phyloP scores from a whole-genome alignment of 2,888 invertebrate genomes.

The Cremastinae sp. region DNA sequence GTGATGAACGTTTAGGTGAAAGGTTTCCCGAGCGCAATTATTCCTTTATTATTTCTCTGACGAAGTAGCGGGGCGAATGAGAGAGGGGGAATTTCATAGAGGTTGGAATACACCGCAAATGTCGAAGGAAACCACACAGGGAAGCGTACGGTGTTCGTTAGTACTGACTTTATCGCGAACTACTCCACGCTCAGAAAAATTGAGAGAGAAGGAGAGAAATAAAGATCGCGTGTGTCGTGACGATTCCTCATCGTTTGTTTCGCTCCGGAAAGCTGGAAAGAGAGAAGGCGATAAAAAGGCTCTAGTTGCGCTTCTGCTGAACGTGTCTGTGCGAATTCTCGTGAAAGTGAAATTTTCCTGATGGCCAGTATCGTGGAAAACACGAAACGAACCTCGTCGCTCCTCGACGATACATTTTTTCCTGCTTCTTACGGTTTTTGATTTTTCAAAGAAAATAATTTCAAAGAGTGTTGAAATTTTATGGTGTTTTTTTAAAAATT shows the following conservation, averaged over 20 bases:
- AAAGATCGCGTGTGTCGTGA: slow-evolving; percentile 47
- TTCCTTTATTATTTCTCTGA: slow-evolving; percentile 27
- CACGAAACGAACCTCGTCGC: slow-evolving; percentile 1
- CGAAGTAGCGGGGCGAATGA: slow-evolving; percentile 7
- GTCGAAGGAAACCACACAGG: slow-evolving; percentile 44
- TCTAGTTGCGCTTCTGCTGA: slow-evolving; percentile 5
- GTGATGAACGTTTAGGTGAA: slow-evolving; percentile 53
- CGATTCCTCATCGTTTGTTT: slow-evolving; percentile 39
- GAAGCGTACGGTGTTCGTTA: slow-evolving; percentile 42
- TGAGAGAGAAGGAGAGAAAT: background rate
- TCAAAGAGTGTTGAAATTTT: background rate
- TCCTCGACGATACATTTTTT: background rate
- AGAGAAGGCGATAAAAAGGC: too few relatives aligned
- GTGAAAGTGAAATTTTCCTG: slow-evolving; percentile 36
- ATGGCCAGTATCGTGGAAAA: slow-evolving; percentile 31
- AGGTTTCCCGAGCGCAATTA: slow-evolving; percentile 50
- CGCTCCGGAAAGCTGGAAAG: background rate
- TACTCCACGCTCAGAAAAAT: slow-evolving; percentile 37
- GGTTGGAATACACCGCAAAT: slow-evolving; percentile 36
- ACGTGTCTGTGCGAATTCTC: background rate
- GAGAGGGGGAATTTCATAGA: slow-evolving; percentile 38
- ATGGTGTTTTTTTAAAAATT: too few relatives aligned
- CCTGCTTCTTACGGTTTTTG: background rate
- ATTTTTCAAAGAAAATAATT: background rate
- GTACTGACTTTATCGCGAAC: slow-evolving; percentile 54